These are phyloP conservation scores for Macrobrachium nipponense DNA, from an alignment of 1,140 invertebrate species.

Conservation along the genomic window DNA sequence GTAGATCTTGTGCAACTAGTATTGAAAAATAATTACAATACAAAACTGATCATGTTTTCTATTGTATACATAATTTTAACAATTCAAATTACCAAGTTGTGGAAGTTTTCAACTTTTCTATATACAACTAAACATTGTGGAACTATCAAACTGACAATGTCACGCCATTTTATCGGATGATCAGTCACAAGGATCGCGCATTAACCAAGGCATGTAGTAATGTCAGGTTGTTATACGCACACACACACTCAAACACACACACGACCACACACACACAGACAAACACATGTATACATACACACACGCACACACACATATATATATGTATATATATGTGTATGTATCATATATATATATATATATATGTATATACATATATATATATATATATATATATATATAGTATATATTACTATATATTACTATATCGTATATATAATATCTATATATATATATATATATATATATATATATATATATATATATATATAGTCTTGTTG, in stretches of 20 bases:
- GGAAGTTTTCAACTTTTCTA: no score
- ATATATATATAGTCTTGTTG: no score
- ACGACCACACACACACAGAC: not conserved
- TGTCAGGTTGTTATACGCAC: not conserved
- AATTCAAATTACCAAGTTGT: no score
- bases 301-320: not conserved
- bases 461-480: not conserved
- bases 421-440: not conserved
- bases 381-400: not conserved
- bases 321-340: not conserved
- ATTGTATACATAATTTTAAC: no score
- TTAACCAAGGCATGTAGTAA: no score
- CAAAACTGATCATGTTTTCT: no score
- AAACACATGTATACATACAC: conserved; percentile 14
- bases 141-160: no score
- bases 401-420: not conserved
- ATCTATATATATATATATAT: not conserved
- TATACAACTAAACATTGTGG: no score
- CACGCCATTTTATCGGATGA: no score
- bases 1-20: no score
- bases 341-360: conserved; percentile 6
- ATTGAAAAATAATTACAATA: no score
- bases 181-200: no score
- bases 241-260: conserved; percentile 24
- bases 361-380: not conserved